Evolutionary conservation across 2,113 vertebrate species (phyloP).

Genomic region (Telmatochromis brachygnathus): DNA sequence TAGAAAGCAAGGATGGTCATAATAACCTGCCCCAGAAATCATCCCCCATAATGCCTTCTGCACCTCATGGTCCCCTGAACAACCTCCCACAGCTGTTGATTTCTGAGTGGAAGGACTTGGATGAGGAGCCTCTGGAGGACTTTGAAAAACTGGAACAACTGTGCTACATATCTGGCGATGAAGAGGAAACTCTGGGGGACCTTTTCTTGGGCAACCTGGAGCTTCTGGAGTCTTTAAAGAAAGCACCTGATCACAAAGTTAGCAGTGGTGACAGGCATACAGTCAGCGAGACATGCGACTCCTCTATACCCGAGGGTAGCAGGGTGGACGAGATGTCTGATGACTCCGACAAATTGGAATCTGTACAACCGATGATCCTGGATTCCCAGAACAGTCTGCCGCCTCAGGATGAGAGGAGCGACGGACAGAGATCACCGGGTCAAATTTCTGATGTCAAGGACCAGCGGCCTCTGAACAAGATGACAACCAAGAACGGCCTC

Average conservation of each 20-base stretch:
- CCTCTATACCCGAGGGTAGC: slow-evolving; percentile 1
- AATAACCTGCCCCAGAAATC: slow-evolving; percentile 29
- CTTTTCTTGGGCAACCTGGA: slow-evolving; percentile 72
- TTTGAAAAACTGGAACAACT: slow-evolving; percentile 77
- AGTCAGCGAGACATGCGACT: not conserved
- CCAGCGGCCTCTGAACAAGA: slow-evolving; percentile 65
- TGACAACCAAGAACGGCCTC: slow-evolving; percentile 75
- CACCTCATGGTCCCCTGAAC: slow-evolving; percentile 49
- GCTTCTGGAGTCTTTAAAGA: slow-evolving; percentile 72
- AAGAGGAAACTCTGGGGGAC: slow-evolving; percentile 67
- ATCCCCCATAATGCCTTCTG: slow-evolving; percentile 7
- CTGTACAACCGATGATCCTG: not conserved
- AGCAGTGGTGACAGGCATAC: not conserved
- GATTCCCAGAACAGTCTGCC: slow-evolving; percentile 2
- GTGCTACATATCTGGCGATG: slow-evolving; percentile 73
- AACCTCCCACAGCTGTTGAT: slow-evolving; percentile 71
- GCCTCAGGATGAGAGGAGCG: slow-evolving; percentile 17
- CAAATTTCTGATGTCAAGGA: slow-evolving; percentile 59
- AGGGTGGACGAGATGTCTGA: not conserved
- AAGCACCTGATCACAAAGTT: slow-evolving; percentile 52
- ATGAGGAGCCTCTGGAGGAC: slow-evolving; percentile 74
- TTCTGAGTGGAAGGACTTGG: slow-evolving; percentile 77
- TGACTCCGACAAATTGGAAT: not conserved
- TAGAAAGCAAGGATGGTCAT: slow-evolving; percentile 27
- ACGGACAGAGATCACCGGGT: not conserved